Base-by-base conservation (phyloP, 2,113 vertebrate species). In the Rhadina sibilatrix region DNA sequence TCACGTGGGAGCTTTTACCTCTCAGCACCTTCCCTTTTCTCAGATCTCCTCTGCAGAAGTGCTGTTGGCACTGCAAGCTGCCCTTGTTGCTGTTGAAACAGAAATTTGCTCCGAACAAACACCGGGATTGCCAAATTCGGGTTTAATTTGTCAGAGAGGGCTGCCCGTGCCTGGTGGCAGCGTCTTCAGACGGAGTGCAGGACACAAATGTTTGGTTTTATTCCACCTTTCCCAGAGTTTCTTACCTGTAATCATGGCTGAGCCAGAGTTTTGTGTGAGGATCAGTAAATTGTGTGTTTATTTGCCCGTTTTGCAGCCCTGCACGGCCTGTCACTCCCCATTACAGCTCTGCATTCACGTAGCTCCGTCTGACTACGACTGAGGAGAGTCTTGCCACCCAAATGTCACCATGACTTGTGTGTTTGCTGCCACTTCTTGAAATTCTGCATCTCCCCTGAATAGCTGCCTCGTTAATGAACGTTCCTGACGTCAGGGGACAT, bases 1-100 rank as follows among this genome's bases (percentile, higher is more conserved):
- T 33, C 60, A 72, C 44, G 75, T 35, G 68, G 86, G 87, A 88
- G 74, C 83, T 87, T 84, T 84, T n/a, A 84, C 94, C 90, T 90
- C 57, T 52, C 87, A 87, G 89, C 78, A 65, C 87, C 71, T 71
- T 69, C 37, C 24, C 83, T 57, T 10, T 42, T 8, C 65, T 57
- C 46, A 56, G 76, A 3, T 40, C 80, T 68, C 33, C 11, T 37
- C 69, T 42, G 80, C 59, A 83, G 59, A 25, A 66, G 59, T 4
- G 80, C 69, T 91, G 37, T 1, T 89, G 90, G 85, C 78, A 16
- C 81, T 44, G 56, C 83, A 50, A 60, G 31, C 77, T 70, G 81
- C 78, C 49, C 75, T 22, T 28, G 60, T 28, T 56, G 81, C 84
- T 65, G 4, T 8, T 31, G 0, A 3, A 78, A 49, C 33, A 15